These are phyloP conservation scores for Neomorphus geoffroyi DNA, from an alignment of 2,797 vertebrate species.

Conservation along the genomic window DNA sequence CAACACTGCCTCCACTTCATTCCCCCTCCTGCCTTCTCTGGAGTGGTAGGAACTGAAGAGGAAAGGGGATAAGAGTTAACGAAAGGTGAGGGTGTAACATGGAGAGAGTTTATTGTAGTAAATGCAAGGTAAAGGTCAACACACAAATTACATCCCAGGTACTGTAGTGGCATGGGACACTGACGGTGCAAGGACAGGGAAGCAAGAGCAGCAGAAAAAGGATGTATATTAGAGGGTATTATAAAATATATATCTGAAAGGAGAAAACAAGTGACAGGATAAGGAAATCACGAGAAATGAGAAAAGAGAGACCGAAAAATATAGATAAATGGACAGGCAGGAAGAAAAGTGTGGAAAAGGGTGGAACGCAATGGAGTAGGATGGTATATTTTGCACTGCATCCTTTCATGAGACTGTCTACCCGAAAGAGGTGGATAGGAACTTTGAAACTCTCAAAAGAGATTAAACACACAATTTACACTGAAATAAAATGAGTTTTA, in stretches of 20 bases:
- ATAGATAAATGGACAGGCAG: background rate
- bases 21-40: background rate
- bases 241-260: background rate
- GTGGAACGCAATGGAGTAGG: background rate
- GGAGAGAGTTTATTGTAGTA: background rate
- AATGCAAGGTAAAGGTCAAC: conserved; percentile 31
- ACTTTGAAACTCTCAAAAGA: background rate
- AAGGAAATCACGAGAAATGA: background rate
- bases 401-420: background rate
- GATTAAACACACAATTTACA: background rate
- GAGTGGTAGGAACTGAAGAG: background rate
- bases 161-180: background rate
- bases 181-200: background rate
- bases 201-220: background rate
- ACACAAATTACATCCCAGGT: background rate
- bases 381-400: background rate
- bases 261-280: background rate
- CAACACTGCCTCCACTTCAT: conserved; percentile 35
- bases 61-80: conserved; percentile 23
- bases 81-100: conserved; percentile 13
- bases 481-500: background rate
- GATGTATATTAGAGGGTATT: background rate
- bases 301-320: background rate
- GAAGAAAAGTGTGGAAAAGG: background rate
- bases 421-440: background rate